These are phyloP conservation scores for Prunella strophiata DNA, from an alignment of 2,797 vertebrate genomes.

Conservation along the genomic window DNA sequence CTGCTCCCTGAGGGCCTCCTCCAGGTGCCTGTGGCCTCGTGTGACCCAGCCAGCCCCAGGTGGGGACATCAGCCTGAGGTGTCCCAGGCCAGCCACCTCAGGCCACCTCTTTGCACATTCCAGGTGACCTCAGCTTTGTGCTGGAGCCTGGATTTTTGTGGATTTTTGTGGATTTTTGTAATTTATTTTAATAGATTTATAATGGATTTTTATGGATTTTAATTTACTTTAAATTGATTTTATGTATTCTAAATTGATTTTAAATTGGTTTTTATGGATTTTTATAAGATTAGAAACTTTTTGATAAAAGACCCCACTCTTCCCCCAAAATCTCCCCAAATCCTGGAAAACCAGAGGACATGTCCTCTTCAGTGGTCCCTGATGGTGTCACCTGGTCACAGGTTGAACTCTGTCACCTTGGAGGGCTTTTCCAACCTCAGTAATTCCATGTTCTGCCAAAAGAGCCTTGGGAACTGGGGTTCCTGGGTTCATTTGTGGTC, in stretches of 20 bases:
- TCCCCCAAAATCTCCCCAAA: neutral
- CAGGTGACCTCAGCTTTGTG: rapidly evolving
- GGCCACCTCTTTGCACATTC: neutral
- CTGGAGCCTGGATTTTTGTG: neutral
- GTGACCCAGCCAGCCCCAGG: neutral
- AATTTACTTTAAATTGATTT: neutral
- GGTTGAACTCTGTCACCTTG: neutral
- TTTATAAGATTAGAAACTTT: neutral
- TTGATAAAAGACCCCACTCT: rapidly evolving
- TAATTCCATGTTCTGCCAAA: neutral
- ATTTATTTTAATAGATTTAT: neutral
- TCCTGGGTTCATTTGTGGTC: neutral
- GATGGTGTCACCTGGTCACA: neutral
- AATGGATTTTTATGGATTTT: no score
- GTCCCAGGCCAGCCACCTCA: rapidly evolving
- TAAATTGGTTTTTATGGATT: neutral
- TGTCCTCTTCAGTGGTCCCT: neutral
- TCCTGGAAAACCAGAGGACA: rapidly evolving
- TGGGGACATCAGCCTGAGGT: neutral
- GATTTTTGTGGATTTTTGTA: no score
- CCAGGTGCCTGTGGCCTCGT: neutral
- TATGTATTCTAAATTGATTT: no score
- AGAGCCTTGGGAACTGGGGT: neutral
- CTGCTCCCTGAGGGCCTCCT: neutral
- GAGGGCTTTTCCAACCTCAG: neutral